These are phyloP conservation scores for Gymnocheta viridis DNA, from an alignment of 2,888 invertebrate species.

Conservation along the genomic window DNA sequence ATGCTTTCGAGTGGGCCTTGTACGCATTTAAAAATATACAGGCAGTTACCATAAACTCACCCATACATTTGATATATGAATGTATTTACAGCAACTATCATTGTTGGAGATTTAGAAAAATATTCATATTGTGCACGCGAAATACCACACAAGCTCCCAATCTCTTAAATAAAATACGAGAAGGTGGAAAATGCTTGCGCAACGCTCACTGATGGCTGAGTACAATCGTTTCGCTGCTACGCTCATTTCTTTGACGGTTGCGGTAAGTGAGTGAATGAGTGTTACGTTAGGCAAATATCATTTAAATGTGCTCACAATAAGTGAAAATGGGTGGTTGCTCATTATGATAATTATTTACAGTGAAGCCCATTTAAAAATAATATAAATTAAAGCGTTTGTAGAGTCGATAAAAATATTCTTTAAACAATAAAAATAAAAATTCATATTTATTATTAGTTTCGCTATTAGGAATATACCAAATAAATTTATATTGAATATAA, in stretches of 20 bases:
- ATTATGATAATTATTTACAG: slow-evolving; percentile 15
- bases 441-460: too few species aligned
- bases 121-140: not conserved
- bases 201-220: not conserved
- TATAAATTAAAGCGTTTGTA: not conserved
- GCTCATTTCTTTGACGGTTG: not conserved
- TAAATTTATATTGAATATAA: too few species aligned
- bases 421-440: too few species aligned
- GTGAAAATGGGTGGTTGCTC: slow-evolving; percentile 41
- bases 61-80: too few species aligned
- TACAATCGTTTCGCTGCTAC: not conserved
- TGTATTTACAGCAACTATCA: not conserved
- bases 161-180: slow-evolving; percentile 5
- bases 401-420: not conserved
- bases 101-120: not conserved
- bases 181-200: slow-evolving; percentile 12
- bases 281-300: slow-evolving; percentile 17
- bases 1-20: not conserved
- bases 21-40: not conserved
- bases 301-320: slow-evolving; percentile 13
- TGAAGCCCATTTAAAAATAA: not conserved
- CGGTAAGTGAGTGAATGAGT: not conserved
- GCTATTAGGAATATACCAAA: too few species aligned
- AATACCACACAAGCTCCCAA: not conserved
- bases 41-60: not conserved